These are phyloP conservation scores for Discoglossus pictus DNA, from an alignment of 2,797 vertebrate species.

Conservation along the genomic window DNA sequence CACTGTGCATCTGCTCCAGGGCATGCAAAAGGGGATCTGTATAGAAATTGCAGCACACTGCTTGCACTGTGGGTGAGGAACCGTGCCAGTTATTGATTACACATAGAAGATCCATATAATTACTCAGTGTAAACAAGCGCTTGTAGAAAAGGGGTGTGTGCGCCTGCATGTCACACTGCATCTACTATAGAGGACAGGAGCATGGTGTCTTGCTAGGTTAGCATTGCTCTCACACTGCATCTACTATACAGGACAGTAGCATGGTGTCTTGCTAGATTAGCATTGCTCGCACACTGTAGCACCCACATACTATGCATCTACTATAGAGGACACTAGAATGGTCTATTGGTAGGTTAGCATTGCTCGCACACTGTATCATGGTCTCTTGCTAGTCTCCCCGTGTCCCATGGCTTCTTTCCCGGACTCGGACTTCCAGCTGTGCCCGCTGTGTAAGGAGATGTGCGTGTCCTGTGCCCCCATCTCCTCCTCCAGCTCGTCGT, in stretches of 20 bases:
- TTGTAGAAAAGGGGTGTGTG: slow-evolving; percentile 40
- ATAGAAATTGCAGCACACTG: slow-evolving; percentile 10
- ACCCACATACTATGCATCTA: too few relatives aligned
- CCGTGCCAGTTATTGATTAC: slow-evolving; percentile 56
- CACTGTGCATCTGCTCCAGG: slow-evolving; percentile 45
- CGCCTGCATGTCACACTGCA: too few relatives aligned
- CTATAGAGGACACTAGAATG: too few relatives aligned
- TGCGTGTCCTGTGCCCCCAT: slow-evolving; percentile 86
- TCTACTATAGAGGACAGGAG: too few relatives aligned
- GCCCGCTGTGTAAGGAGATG: slow-evolving; percentile 89
- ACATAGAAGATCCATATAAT: slow-evolving; percentile 54
- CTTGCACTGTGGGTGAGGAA: slow-evolving; percentile 51
- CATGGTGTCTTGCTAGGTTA: too few relatives aligned
- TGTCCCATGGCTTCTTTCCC: slow-evolving; percentile 86
- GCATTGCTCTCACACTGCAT: too few relatives aligned
- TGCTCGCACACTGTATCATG: too few relatives aligned
- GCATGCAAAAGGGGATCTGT: background rate
- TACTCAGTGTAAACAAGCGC: slow-evolving; percentile 61
- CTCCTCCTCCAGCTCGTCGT: slow-evolving; percentile 86
- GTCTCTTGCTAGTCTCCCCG: slow-evolving; percentile 40
- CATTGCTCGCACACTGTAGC: too few relatives aligned
- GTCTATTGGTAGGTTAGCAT: too few relatives aligned
- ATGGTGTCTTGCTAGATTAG: too few relatives aligned
- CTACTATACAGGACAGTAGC: too few relatives aligned
- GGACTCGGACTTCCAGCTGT: slow-evolving; percentile 88